Conservation (phyloP, 2,113 vertebrate genomes). For the Eretmochelys imbricata region DNA sequence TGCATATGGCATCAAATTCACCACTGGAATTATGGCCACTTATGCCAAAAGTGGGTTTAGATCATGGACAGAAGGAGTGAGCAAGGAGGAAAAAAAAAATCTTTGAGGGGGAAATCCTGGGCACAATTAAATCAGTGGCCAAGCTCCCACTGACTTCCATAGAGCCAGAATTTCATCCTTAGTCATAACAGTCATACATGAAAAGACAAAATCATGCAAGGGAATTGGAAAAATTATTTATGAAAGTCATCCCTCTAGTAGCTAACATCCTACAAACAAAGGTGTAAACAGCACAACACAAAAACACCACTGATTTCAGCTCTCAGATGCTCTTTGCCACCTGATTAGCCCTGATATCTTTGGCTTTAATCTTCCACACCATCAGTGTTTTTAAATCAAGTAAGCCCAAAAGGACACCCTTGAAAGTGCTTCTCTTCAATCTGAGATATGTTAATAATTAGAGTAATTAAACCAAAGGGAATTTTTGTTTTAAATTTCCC, state of each 20-base stretch:
- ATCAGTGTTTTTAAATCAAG: conserved; percentile 84
- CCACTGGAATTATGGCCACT: not conserved
- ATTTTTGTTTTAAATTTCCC: conserved; percentile 79
- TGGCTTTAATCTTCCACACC: conserved; percentile 88
- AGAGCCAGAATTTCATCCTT: not conserved
- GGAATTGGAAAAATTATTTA: not conserved
- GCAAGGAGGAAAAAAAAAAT: not conserved
- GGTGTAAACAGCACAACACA: not conserved
- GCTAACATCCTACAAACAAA: not conserved
- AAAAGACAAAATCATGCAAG: not conserved
- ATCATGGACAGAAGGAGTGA: not conserved
- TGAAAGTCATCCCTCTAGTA: not conserved
- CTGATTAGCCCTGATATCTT: conserved; percentile 84
- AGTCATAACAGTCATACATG: not conserved
- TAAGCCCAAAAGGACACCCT: conserved; percentile 91
- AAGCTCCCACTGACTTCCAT: not conserved
- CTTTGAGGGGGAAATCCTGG: not conserved
- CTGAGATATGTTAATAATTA: conserved; percentile 92
- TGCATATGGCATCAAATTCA: not conserved
- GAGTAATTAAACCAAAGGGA: conserved; percentile 94
- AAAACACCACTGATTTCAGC: not conserved
- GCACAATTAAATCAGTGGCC: not conserved
- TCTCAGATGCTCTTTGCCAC: conserved; percentile 76
- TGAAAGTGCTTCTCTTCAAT: conserved; percentile 85
- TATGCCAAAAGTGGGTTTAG: not conserved